A percentile compares a stretch with the other conserved stretches of the same genome.
Evolutionary conservation across 2,113 vertebrate species (phyloP).

Genomic region (Stictonetta naevosa): DNA sequence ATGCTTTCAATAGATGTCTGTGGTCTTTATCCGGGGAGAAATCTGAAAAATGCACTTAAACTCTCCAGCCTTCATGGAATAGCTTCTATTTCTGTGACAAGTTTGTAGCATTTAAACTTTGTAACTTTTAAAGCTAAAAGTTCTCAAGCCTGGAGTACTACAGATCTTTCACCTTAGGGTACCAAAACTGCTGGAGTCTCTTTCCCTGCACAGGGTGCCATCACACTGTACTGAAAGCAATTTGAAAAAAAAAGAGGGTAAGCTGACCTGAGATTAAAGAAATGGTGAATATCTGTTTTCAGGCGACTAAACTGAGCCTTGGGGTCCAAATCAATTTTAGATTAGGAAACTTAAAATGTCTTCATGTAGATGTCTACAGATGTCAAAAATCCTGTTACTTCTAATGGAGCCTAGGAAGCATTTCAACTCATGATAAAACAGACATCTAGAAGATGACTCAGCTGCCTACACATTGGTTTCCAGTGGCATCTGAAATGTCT

Average conservation of each 20-base stretch:
- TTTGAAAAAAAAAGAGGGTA: not conserved
- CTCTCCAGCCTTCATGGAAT: not conserved
- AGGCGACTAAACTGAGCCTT: not conserved
- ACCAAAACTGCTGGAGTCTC: not conserved
- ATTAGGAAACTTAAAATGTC: not conserved
- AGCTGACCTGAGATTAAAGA: not conserved
- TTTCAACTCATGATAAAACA: not conserved
- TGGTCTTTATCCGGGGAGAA: fast-evolving
- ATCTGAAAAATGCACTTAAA: not conserved
- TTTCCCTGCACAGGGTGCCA: not conserved
- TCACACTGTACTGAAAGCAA: not conserved
- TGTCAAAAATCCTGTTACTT: not conserved
- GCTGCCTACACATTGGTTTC: not conserved
- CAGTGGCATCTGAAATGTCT: not conserved
- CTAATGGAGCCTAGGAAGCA: not conserved
- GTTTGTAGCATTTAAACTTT: not conserved
- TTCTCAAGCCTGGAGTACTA: not conserved
- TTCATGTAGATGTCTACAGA: not conserved
- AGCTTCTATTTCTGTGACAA: not conserved
- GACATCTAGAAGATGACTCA: not conserved
- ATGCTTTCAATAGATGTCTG: not conserved
- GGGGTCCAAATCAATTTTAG: not conserved
- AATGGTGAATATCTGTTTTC: not conserved
- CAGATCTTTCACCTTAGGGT: not conserved
- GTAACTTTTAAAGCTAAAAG: not conserved